Evolutionary conservation across 2,888 invertebrate genomes (phyloP).

Genomic region (Incurvaria masculella): DNA sequence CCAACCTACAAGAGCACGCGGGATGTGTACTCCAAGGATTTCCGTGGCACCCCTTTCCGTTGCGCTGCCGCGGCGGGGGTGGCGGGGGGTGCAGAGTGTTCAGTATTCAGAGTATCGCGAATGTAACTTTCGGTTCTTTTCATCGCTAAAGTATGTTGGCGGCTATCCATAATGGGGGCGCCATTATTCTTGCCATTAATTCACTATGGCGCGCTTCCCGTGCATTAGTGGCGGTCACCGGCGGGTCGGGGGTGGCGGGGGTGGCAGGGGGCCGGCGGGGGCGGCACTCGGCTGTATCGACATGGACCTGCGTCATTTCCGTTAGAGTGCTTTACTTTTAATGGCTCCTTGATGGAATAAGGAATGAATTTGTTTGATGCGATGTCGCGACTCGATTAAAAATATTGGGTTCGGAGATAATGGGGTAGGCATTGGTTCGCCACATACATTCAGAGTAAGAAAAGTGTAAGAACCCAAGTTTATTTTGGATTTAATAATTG

Average conservation of each 20-base stretch:
- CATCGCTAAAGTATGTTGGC: constrained; percentile 59
- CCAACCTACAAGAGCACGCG: neutral
- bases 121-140: constrained; percentile 59
- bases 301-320: neutral
- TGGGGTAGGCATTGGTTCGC: too few relatives aligned
- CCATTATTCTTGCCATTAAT: constrained; percentile 59
- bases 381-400: too few relatives aligned
- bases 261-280: constrained; percentile 37
- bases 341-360: neutral
- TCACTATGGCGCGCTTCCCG: constrained; percentile 51
- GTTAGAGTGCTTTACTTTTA: neutral
- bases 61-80: constrained; percentile 24
- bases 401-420: too few relatives aligned
- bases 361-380: too few relatives aligned
- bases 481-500: too few relatives aligned
- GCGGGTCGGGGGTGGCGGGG: constrained; percentile 31
- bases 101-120: constrained; percentile 58
- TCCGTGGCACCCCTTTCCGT: constrained; percentile 18
- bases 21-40: too few relatives aligned
- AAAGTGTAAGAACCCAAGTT: too few relatives aligned
- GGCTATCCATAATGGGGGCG: constrained; percentile 59
- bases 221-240: constrained; percentile 36
- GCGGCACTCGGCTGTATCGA: neutral
- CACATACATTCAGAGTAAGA: too few relatives aligned
- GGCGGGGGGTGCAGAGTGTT: constrained; percentile 38